Conservation (phyloP, 2,113 vertebrate genomes). For the Xenus cinereus region DNA sequence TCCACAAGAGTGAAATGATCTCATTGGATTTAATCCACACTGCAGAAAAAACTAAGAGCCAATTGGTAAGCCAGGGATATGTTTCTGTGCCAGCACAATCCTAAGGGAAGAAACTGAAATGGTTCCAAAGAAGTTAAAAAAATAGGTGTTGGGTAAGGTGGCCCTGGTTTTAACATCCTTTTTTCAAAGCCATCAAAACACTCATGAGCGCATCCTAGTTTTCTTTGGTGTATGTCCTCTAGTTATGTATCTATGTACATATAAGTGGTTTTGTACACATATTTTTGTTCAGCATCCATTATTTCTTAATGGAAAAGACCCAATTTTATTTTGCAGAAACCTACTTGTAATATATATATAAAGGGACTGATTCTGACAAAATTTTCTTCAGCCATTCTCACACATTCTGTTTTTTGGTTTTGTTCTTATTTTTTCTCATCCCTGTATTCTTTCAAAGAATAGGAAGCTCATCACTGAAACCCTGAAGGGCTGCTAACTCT, state of each 20-base stretch:
- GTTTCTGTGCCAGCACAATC: neutral
- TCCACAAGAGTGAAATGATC: neutral
- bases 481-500: neutral
- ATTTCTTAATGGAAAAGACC: neutral
- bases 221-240: neutral
- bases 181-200: neutral
- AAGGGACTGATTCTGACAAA: neutral
- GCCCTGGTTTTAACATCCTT: neutral
- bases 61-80: neutral
- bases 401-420: neutral
- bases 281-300: neutral
- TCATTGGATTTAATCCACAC: neutral
- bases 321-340: neutral
- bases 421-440: neutral
- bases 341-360: neutral
- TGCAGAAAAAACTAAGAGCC: neutral
- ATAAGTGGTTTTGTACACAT: neutral
- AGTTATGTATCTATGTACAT: neutral
- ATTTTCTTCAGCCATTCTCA: neutral
- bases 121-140: neutral
- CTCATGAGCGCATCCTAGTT: rapidly evolving
- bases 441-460: neutral
- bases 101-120: neutral
- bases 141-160: neutral
- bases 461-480: neutral